phyloP scores from a whole-genome alignment of 2,797 vertebrate species.

The Molossus alvarezi region DNA sequence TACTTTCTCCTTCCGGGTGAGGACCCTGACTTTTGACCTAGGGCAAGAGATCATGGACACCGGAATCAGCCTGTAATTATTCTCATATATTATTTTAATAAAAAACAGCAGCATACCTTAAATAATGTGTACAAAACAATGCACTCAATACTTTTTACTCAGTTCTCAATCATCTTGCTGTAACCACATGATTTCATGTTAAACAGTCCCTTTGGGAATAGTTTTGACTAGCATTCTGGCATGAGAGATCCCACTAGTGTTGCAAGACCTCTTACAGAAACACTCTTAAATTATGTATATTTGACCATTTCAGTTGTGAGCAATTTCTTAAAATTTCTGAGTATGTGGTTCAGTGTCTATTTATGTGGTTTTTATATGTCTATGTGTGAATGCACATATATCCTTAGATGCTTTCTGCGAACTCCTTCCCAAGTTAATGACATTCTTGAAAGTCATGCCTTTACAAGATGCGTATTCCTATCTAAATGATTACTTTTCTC shows the following conservation, averaged over 20 bases:
- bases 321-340: conserved; percentile 56
- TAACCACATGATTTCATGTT: neutral
- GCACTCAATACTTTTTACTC: neutral
- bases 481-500: conserved; percentile 37
- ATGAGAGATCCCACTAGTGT: neutral
- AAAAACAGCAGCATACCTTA: neutral
- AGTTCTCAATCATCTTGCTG: neutral
- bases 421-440: neutral
- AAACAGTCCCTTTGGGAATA: neutral
- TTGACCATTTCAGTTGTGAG: neutral
- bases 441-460: neutral
- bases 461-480: neutral
- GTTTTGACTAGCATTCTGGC: conserved; percentile 13
- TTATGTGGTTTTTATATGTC: neutral
- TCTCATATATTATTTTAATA: neutral
- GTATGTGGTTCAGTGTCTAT: neutral
- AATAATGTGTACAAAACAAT: neutral
- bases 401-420: neutral
- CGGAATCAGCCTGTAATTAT: neutral
- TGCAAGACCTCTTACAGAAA: neutral
- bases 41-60: neutral
- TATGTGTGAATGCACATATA: neutral
- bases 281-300: neutral
- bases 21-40: neutral
- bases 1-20: neutral